Evolutionary conservation across 2,888 invertebrate species (phyloP).

Genomic region (Apoderus coryli): DNA sequence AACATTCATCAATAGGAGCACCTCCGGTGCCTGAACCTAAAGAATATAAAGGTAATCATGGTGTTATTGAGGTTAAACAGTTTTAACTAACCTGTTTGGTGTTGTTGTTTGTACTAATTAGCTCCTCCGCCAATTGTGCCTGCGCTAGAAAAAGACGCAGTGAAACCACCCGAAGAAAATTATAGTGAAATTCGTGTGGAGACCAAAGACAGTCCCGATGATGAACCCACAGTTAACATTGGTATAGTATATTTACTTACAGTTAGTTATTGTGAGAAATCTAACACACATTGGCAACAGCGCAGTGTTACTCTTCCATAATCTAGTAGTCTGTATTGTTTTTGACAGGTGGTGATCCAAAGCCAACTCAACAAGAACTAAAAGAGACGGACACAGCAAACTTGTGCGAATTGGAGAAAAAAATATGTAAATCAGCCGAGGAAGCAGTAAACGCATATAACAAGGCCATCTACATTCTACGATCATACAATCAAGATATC

Average conservation of each 20-base stretch:
- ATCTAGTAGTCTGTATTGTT: slow-evolving; percentile 2
- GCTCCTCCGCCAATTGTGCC: slow-evolving; percentile 22
- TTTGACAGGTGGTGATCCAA: slow-evolving; percentile 19
- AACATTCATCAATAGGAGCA: slow-evolving; percentile 6
- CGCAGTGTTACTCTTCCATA: neutral
- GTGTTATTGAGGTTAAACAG: neutral
- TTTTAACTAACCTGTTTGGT: neutral
- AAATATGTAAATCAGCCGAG: slow-evolving; percentile 40
- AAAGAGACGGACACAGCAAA: slow-evolving; percentile 32
- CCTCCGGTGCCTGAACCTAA: slow-evolving; percentile 15
- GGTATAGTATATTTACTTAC: too few species aligned
- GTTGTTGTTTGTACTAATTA: slow-evolving; percentile 12
- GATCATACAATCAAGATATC: slow-evolving; percentile 41
- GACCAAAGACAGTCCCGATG: slow-evolving; percentile 27
- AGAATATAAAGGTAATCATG: slow-evolving; percentile 21
- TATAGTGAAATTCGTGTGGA: slow-evolving; percentile 35
- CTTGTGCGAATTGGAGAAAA: slow-evolving; percentile 41
- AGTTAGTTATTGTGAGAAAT: too few species aligned
- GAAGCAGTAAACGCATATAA: slow-evolving; percentile 54
- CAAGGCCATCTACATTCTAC: slow-evolving; percentile 42
- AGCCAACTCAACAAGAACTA: slow-evolving; percentile 21
- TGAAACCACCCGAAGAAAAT: slow-evolving; percentile 16
- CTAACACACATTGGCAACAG: too few species aligned
- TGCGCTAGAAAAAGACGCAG: slow-evolving; percentile 17
- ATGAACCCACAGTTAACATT: slow-evolving; percentile 29